Conservation (phyloP, 2,888 invertebrate genomes). For the Euplagia quadripunctaria region DNA sequence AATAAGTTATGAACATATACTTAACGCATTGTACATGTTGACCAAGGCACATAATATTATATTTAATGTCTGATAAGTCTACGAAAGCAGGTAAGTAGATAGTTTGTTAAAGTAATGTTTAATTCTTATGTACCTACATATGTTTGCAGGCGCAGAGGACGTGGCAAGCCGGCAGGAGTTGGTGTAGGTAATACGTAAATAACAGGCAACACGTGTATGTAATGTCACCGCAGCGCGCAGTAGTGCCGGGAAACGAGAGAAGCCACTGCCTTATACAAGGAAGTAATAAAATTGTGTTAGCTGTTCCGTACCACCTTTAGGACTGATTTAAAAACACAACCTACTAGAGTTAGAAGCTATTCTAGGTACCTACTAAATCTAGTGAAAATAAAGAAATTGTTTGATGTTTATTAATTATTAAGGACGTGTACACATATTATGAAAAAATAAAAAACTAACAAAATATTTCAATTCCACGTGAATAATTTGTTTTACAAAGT, state of each 20-base stretch:
- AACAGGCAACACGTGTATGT: conserved; percentile 4
- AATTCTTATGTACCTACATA: background rate
- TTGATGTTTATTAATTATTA: no score
- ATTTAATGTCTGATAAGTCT: background rate
- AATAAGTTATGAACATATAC: no score
- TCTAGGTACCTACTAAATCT: background rate
- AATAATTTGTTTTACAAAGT: no score
- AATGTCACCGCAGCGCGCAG: background rate
- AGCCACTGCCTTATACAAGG: background rate
- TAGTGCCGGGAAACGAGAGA: background rate
- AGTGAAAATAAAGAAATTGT: no score
- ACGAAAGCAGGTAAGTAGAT: background rate
- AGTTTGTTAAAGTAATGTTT: background rate
- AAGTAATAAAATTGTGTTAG: background rate
- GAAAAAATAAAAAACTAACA: no score
- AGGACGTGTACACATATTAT: no score
- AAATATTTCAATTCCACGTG: no score
- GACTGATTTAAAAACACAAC: background rate
- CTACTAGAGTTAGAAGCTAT: no score
- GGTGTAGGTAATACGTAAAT: conserved; percentile 8
- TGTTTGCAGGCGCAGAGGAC: background rate
- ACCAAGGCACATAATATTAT: no score
- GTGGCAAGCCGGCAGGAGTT: background rate
- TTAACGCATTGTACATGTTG: no score
- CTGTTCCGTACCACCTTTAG: background rate